phyloP scores from a whole-genome alignment of 1,140 invertebrate genomes.

The Bombus ignitus region DNA sequence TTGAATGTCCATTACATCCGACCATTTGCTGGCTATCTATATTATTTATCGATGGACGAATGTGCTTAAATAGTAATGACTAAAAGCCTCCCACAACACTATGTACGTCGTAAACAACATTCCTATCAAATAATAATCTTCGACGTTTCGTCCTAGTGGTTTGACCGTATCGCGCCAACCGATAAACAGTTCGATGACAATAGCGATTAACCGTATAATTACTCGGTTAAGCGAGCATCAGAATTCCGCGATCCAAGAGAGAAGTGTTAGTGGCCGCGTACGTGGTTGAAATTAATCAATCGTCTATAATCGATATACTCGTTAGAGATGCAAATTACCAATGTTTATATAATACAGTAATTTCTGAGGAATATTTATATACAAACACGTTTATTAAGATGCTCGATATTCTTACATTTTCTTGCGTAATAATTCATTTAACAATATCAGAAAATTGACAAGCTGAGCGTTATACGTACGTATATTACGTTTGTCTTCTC shows the following conservation, averaged over 20 bases:
- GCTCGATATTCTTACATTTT: too few relatives aligned
- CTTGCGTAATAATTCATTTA: too few relatives aligned
- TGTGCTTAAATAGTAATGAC: not conserved
- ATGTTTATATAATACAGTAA: not conserved
- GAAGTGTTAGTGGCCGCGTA: slow-evolving; percentile 20
- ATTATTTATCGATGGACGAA: not conserved
- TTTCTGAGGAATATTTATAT: not conserved
- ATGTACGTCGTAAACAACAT: slow-evolving; percentile 9
- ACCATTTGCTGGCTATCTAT: not conserved
- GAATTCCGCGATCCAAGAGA: slow-evolving; percentile 11
- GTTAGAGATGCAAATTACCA: not conserved
- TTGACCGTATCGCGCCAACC: slow-evolving; percentile 10
- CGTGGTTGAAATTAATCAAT: slow-evolving; percentile 37
- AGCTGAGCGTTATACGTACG: too few relatives aligned
- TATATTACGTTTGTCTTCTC: too few relatives aligned
- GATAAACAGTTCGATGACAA: slow-evolving; percentile 44
- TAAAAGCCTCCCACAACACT: slow-evolving; percentile 7
- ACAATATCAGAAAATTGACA: too few relatives aligned
- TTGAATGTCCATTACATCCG: not conserved
- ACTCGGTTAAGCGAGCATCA: slow-evolving; percentile 47
- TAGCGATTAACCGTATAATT: slow-evolving; percentile 54
- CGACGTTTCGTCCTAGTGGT: slow-evolving; percentile 1
- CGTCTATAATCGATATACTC: slow-evolving; percentile 1
- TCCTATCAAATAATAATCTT: slow-evolving; percentile 30
- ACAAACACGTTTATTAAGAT: too few relatives aligned